Evolutionary conservation across 2,888 invertebrate species (phyloP).

Genomic region (Sinelater perroti): DNA sequence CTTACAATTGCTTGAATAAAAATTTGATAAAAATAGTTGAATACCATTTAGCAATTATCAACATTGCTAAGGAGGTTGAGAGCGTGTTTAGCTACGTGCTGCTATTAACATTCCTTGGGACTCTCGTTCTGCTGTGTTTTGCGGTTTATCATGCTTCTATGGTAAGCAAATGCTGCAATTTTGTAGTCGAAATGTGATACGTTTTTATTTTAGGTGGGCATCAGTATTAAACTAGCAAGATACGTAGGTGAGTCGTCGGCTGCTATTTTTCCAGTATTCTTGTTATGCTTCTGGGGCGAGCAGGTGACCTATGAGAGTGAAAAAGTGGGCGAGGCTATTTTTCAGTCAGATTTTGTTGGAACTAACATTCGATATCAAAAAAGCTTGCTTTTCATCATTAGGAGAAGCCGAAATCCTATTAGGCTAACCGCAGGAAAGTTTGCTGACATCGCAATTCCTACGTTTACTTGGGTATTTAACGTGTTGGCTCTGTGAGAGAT

Average conservation of each 20-base stretch:
- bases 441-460: background rate
- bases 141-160: background rate
- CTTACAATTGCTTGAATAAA: slow-evolving; percentile 1
- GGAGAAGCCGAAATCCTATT: background rate
- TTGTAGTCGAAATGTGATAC: background rate
- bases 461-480: slow-evolving; percentile 16
- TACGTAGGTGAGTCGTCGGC: background rate
- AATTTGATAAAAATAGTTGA: background rate
- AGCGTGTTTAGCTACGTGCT: slow-evolving; percentile 10
- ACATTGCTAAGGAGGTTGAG: slow-evolving; percentile 33
- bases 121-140: background rate
- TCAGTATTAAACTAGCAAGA: background rate
- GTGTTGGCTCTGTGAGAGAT: background rate
- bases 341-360: slow-evolving; percentile 11
- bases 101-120: slow-evolving; percentile 4
- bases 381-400: too few relatives aligned
- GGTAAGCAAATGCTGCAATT: background rate
- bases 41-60: slow-evolving; percentile 34
- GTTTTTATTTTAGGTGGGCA: background rate
- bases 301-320: background rate
- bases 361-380: slow-evolving; percentile 15
- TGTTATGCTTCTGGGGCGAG: slow-evolving; percentile 4
- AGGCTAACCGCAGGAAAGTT: slow-evolving; percentile 16
- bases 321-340: background rate
- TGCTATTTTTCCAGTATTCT: background rate